Evolutionary conservation across 2,797 vertebrate species (phyloP).

Genomic region (Lagodon rhomboides): DNA sequence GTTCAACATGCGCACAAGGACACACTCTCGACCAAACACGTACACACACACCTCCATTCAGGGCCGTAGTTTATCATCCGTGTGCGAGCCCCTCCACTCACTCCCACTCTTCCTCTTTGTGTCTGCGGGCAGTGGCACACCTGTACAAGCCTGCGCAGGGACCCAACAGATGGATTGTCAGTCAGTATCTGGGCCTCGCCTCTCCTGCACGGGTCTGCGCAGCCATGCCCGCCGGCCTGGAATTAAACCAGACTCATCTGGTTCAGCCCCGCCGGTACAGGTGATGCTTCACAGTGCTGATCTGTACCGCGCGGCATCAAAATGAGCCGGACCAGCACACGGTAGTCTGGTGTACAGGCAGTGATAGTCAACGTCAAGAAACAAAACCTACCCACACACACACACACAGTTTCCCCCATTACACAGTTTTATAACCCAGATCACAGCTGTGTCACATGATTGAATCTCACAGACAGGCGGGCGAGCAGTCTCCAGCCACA

Average conservation of each 20-base stretch:
- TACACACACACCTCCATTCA: slow-evolving; percentile 34
- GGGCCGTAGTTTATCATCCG: slow-evolving; percentile 66
- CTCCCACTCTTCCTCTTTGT: slow-evolving; percentile 49
- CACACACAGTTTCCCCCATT: slow-evolving; percentile 16
- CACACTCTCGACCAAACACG: slow-evolving; percentile 25
- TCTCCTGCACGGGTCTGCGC: slow-evolving; percentile 43
- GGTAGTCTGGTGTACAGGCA: slow-evolving; percentile 22
- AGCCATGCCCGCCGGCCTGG: slow-evolving; percentile 46
- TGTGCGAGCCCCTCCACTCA: slow-evolving; percentile 13
- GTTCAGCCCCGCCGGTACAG: slow-evolving; percentile 48
- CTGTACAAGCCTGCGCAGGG: slow-evolving; percentile 72
- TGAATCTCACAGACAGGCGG: slow-evolving; percentile 80
- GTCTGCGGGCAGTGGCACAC: slow-evolving; percentile 68
- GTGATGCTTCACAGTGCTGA: slow-evolving; percentile 48
- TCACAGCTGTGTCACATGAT: slow-evolving; percentile 81
- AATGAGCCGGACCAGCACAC: slow-evolving; percentile 29
- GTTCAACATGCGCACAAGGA: slow-evolving; percentile 43
- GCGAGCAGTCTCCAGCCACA: slow-evolving; percentile 83
- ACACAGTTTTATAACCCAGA: slow-evolving; percentile 82
- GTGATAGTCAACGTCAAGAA: slow-evolving; percentile 39
- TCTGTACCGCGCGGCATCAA: slow-evolving; percentile 34
- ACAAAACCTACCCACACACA: slow-evolving; percentile 18
- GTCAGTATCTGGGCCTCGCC: slow-evolving; percentile 73
- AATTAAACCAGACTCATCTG: slow-evolving; percentile 72
- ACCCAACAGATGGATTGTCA: slow-evolving; percentile 81